Base-by-base conservation (phyloP, 2,797 vertebrate genomes). In the Cyclura pinguis region DNA sequence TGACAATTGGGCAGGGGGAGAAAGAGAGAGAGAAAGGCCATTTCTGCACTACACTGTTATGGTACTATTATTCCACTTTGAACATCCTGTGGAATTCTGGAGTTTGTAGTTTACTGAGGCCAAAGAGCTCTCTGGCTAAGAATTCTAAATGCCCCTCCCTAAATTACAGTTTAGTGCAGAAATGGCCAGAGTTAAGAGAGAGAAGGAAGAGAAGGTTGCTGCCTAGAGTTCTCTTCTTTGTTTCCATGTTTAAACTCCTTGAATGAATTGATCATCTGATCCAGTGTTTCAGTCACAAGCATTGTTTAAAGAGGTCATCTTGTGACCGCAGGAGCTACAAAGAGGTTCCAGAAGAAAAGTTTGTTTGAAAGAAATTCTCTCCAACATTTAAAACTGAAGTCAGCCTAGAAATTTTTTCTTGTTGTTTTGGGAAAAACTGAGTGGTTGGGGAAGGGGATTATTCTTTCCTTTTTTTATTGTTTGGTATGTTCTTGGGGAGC, bases 231-330 rank as follows among this genome's bases (percentile, higher is more conserved):
- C 94, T 93, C 59, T 87, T 35, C 73, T 76, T 64, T 92, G 87
- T 85, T 81, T 90, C 83, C 78, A 9, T 32, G 38, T 84, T 67
- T 92, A 88, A 84, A 90, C 85, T 69, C 88, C 87, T 86, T 93
- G 87, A 96, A 95, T 96, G 95, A 95, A 96, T 93, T 87, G 93
- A 88, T 95, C 96, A 92, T 92, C 93, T 97, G 95, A 97, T 96
- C 92, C 78, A 4, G 32, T 24, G 13, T 38, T 86, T 93, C 72
- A 64, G 72, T 98, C 97, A 97, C 86, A 87, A 84, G 95, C 92
- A 80, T 80, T 88, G 91, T 88, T 69, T 77, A 77, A 73, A 86
- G 14, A 85, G 91, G 88, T 94, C 85, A 94, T 47, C 97, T 96
- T 96, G 92, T 97, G 96, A 96, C 89, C 88, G 6, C 91, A 76